A percentile compares a stretch with the other conserved stretches of the same genome.
Evolutionary conservation across 2,888 invertebrate species (phyloP).

Genomic region (Taphrorychus bicolor): DNA sequence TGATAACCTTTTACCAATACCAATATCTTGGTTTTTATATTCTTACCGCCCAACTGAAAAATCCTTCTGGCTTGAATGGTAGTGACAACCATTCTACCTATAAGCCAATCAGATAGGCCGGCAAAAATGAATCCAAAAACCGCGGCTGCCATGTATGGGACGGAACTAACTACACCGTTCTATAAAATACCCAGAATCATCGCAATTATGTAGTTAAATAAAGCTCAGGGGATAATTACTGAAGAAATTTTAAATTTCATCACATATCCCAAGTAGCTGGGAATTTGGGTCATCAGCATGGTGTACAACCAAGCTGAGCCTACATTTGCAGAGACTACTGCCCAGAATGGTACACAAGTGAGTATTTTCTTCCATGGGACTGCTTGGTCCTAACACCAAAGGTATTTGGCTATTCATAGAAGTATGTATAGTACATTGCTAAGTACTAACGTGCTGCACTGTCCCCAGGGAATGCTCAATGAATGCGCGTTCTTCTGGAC

Average conservation of each 20-base stretch:
- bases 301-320: conserved; percentile 84
- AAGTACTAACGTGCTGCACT: too few relatives aligned
- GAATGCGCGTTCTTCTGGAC: conserved; percentile 26
- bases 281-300: conserved; percentile 83
- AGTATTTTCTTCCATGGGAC: conserved; percentile 80
- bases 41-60: conserved; percentile 64
- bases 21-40: neutral
- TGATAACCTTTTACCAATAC: conserved; percentile 5
- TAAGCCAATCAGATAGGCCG: conserved; percentile 68
- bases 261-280: conserved; percentile 78
- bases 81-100: conserved; percentile 55
- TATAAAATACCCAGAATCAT: conserved; percentile 53
- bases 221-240: too few relatives aligned
- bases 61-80: conserved; percentile 62
- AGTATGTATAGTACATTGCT: neutral
- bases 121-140: conserved; percentile 74
- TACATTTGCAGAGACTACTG: conserved; percentile 74
- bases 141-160: conserved; percentile 79
- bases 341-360: conserved; percentile 78
- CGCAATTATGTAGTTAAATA: too few relatives aligned
- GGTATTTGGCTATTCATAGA: conserved; percentile 10
- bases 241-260: conserved; percentile 74
- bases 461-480: conserved; percentile 27
- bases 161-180: conserved; percentile 73
- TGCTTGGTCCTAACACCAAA: conserved; percentile 50